Conservation (phyloP, 2,797 vertebrate species). For the Glossophaga mutica region DNA sequence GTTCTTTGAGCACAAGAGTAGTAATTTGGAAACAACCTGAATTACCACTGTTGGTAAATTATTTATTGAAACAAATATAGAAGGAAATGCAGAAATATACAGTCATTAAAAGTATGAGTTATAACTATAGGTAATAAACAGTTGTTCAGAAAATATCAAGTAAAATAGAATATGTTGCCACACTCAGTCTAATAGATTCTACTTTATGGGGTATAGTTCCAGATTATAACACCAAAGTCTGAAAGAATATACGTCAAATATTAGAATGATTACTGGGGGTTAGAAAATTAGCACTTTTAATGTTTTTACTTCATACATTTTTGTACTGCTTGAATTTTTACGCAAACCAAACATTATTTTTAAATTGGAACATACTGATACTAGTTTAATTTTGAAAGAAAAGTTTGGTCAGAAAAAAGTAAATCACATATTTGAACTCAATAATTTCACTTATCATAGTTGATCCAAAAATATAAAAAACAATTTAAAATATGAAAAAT, state of each 20-base stretch:
- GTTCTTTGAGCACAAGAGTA: not conserved
- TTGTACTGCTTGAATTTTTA: not conserved
- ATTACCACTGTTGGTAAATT: not conserved
- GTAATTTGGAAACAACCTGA: not conserved
- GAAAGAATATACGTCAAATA: not conserved
- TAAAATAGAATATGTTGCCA: not conserved
- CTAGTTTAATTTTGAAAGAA: not conserved
- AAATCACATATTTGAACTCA: not conserved
- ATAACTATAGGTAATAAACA: not conserved
- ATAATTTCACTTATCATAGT: not conserved
- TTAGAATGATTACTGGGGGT: not conserved
- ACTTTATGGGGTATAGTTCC: not conserved
- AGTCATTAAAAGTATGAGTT: not conserved
- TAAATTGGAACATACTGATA: not conserved
- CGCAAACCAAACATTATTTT: not conserved
- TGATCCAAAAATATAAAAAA: not conserved
- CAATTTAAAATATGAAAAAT: conserved; percentile 11
- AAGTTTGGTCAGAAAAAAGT: not conserved
- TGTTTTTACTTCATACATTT: not conserved
- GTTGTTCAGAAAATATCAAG: not conserved
- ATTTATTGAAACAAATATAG: not conserved
- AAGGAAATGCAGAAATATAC: not conserved
- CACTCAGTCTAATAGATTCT: not conserved
- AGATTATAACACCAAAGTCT: not conserved
- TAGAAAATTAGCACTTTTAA: not conserved